A percentile compares a stretch with the other conserved stretches of the same genome.
phyloP scores from a whole-genome alignment of 2,888 invertebrate species.

The Caenorhabditis sp. region DNA sequence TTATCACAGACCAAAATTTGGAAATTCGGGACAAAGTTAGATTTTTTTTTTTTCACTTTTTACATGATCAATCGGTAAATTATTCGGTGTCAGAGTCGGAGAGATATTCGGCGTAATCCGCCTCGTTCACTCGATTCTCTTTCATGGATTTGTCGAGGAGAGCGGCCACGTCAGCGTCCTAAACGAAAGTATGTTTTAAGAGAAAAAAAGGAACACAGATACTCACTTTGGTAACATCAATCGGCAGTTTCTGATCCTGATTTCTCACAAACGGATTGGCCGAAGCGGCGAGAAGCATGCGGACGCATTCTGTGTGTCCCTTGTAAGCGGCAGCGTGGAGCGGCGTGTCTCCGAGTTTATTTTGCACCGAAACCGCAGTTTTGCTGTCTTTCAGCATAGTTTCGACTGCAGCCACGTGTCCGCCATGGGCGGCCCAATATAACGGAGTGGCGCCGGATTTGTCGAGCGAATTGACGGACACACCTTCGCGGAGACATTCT shows the following conservation, averaged over 20 bases:
- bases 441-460: slow-evolving; percentile 87
- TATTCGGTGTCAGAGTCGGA: slow-evolving; percentile 70
- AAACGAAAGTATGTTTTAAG: too few species aligned
- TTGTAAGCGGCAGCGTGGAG: slow-evolving; percentile 87
- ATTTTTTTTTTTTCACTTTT: too few species aligned
- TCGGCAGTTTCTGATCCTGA: slow-evolving; percentile 85
- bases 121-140: slow-evolving; percentile 66
- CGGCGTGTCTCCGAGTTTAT: slow-evolving; percentile 88
- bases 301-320: slow-evolving; percentile 86
- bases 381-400: slow-evolving; percentile 85
- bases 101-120: slow-evolving; percentile 70
- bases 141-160: slow-evolving; percentile 67
- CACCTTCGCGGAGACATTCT: slow-evolving; percentile 86
- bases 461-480: slow-evolving; percentile 87
- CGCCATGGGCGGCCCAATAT: slow-evolving; percentile 87
- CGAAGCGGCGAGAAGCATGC: slow-evolving; percentile 85
- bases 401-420: slow-evolving; percentile 86
- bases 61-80: background rate
- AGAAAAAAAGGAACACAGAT: too few species aligned
- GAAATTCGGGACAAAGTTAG: background rate
- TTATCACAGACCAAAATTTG: background rate
- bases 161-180: slow-evolving; percentile 72
- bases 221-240: slow-evolving; percentile 85
- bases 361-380: slow-evolving; percentile 85
- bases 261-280: slow-evolving; percentile 85